phyloP scores from a whole-genome alignment of 2,113 vertebrate species.

The Rhinolophus sinicus region DNA sequence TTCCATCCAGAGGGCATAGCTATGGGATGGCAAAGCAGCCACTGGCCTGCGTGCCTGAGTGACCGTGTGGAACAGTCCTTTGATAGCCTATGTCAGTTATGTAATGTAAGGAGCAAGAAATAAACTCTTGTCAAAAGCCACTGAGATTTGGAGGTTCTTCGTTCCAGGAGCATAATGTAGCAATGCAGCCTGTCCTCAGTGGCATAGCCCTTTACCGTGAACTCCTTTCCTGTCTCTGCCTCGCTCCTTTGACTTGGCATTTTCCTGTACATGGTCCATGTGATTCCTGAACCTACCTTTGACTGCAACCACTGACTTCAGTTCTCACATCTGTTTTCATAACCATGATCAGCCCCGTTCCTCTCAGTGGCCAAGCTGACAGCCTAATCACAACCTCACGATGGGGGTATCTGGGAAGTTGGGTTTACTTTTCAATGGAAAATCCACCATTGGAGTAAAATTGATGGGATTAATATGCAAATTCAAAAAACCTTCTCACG shows the following conservation, averaged over 20 bases:
- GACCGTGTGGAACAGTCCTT: background rate
- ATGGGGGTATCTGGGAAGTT: background rate
- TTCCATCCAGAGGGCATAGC: background rate
- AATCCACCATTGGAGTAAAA: background rate
- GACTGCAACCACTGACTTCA: background rate
- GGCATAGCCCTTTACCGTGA: background rate
- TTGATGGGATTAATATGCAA: constrained; percentile 4
- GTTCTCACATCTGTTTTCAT: background rate
- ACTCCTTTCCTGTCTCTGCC: background rate
- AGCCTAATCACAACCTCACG: background rate
- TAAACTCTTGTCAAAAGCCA: background rate
- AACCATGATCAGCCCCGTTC: background rate
- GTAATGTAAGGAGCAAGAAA: background rate
- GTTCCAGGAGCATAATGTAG: background rate
- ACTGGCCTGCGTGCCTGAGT: background rate
- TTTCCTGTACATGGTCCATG: background rate
- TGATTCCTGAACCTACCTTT: background rate
- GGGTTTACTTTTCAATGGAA: background rate
- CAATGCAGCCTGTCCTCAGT: background rate
- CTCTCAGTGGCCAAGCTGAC: background rate
- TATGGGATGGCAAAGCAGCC: background rate
- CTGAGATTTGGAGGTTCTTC: background rate
- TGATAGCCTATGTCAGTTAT: background rate
- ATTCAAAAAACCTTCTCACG: background rate
- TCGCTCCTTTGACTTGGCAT: background rate